Evolutionary conservation across 2,113 vertebrate species (phyloP).

Genomic region (Lates calcarifer): DNA sequence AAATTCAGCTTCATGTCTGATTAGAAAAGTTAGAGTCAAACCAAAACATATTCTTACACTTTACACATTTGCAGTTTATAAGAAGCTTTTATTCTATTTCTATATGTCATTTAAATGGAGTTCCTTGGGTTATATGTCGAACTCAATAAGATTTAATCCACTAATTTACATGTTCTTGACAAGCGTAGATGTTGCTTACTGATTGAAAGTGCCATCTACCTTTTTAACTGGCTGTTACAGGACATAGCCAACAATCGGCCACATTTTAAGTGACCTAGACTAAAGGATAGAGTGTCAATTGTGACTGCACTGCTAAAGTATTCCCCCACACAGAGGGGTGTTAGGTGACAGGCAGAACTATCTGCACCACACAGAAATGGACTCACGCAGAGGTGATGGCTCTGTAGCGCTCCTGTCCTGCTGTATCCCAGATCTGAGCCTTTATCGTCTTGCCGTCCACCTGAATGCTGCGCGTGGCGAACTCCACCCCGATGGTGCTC

Average conservation of each 20-base stretch:
- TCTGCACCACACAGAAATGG: constrained; percentile 2
- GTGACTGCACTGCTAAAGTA: not conserved
- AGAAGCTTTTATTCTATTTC: not conserved
- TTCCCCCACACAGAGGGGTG: not conserved
- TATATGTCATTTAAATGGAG: not conserved
- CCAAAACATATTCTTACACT: not conserved
- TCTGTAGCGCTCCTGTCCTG: constrained; percentile 96
- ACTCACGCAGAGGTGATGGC: constrained; percentile 98
- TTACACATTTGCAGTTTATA: not conserved
- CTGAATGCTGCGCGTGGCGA: constrained; percentile 98
- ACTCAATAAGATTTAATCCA: not conserved
- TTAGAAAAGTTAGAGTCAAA: not conserved
- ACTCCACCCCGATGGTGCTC: constrained; percentile 98
- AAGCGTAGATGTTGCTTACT: not conserved
- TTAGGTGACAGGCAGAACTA: constrained; percentile 9
- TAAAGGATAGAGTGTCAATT: not conserved
- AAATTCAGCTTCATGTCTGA: not conserved
- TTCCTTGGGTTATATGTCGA: not conserved
- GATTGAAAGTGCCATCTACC: not conserved
- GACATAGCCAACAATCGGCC: not conserved
- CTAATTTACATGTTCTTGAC: not conserved
- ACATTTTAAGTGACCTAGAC: not conserved
- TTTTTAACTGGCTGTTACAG: not conserved
- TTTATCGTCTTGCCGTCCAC: constrained; percentile 99
- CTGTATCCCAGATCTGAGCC: constrained; percentile 99